phyloP scores from a whole-genome alignment of 2,797 vertebrate species.

The Melanotaenia pygmaea region DNA sequence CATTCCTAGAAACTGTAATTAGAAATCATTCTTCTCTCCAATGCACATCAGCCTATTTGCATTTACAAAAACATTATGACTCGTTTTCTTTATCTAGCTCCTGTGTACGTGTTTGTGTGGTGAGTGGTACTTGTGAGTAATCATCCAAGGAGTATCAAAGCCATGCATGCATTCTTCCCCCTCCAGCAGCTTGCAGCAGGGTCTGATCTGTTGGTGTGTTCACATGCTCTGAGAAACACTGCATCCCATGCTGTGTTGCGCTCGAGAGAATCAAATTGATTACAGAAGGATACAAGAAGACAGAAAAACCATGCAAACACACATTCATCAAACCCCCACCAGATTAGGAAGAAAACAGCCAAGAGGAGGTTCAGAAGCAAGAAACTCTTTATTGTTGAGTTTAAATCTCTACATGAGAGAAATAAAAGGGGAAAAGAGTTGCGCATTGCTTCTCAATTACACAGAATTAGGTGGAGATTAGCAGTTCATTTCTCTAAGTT shows the following conservation, averaged over 20 bases:
- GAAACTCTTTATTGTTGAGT: slow-evolving; percentile 79
- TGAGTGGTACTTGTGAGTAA: slow-evolving; percentile 63
- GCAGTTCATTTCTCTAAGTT: slow-evolving; percentile 45
- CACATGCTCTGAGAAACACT: slow-evolving; percentile 61
- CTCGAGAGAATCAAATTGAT: slow-evolving; percentile 47
- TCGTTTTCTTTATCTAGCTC: background rate
- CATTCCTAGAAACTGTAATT: slow-evolving; percentile 25
- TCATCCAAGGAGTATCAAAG: slow-evolving; percentile 72
- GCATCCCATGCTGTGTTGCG: slow-evolving; percentile 59
- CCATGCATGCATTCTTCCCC: slow-evolving; percentile 70
- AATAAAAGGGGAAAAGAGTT: slow-evolving; percentile 67
- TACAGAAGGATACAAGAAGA: slow-evolving; percentile 33
- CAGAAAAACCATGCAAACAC: slow-evolving; percentile 59
- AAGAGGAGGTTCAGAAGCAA: slow-evolving; percentile 72
- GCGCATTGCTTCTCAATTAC: slow-evolving; percentile 61
- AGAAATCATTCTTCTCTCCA: background rate
- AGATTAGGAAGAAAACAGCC: slow-evolving; percentile 71
- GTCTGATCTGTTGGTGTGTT: slow-evolving; percentile 46
- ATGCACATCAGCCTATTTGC: background rate
- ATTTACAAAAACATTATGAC: background rate
- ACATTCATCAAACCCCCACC: slow-evolving; percentile 43
- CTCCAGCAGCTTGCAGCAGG: slow-evolving; percentile 55
- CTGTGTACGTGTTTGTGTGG: slow-evolving; percentile 40
- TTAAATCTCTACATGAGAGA: slow-evolving; percentile 80
- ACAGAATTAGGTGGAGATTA: slow-evolving; percentile 59